Evolutionary conservation across 2,888 invertebrate species (phyloP).

Genomic region (Acanthosepion lycidas): DNA sequence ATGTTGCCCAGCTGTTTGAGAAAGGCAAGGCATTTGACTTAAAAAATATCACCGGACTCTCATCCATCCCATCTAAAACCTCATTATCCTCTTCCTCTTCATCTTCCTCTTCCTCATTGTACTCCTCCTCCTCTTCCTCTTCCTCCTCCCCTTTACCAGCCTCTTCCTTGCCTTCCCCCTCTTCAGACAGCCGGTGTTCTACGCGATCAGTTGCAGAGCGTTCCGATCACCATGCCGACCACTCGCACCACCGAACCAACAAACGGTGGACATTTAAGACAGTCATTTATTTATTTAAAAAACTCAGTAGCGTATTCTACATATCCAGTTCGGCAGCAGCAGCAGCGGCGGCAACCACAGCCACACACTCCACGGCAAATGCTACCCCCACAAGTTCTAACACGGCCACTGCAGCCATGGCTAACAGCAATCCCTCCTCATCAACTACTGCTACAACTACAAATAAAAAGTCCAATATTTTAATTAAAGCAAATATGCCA

Average conservation of each 20-base stretch:
- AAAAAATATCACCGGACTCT: slow-evolving; percentile 68
- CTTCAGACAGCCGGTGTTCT: slow-evolving; percentile 37
- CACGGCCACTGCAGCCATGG: not conserved
- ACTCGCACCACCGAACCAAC: slow-evolving; percentile 16
- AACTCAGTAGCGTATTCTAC: slow-evolving; percentile 25
- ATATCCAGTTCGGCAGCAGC: slow-evolving; percentile 24
- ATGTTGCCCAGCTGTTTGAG: slow-evolving; percentile 79
- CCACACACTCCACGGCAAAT: not conserved
- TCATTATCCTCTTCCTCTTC: not conserved
- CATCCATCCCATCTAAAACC: slow-evolving; percentile 39
- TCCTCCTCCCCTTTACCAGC: not conserved
- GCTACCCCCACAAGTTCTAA: not conserved
- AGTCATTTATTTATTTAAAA: slow-evolving; percentile 45
- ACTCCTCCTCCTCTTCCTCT: not conserved
- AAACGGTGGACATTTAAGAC: slow-evolving; percentile 42
- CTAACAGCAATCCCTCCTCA: not conserved
- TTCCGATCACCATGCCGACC: slow-evolving; percentile 39
- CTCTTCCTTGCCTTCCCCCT: slow-evolving; percentile 13
- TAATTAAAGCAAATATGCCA: slow-evolving; percentile 34
- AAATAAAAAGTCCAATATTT: slow-evolving; percentile 45
- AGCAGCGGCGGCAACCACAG: not conserved
- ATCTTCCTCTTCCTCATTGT: not conserved
- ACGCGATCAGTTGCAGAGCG: slow-evolving; percentile 34
- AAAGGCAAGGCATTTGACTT: slow-evolving; percentile 76
- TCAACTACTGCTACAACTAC: not conserved